Evolutionary conservation across 1,140 invertebrate genomes (phyloP), one percentile per base, ranked within the genome.

Genomic region (Ruditapes philippinarum): DNA sequence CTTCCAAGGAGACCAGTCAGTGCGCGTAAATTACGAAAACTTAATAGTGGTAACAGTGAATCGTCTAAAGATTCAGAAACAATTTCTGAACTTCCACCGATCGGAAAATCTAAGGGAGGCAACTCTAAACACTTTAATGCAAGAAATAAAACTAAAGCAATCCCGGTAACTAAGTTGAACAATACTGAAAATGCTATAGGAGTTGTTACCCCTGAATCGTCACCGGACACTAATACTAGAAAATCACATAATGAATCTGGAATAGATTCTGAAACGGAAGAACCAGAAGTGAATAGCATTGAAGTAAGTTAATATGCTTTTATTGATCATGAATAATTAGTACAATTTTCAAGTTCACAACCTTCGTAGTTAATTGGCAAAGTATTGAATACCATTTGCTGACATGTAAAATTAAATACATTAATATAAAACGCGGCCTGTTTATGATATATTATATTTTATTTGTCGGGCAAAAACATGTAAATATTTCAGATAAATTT

Each of bases 201-300:
- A 76, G 74, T 88, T 68, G 51, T 45, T 14, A 80, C 85, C 85
- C 74, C 85, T 65, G 85, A 78, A 54, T 51, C 45, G 2, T 70
- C 62, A 22, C 45, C 73, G n/a, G 73, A 76, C n/a, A 25, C 49
- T 0, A 62, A 19, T 33, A 86, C 60, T 25, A 78, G 73, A n/a
- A 86, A 86, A 78, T 73, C 7, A 31, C 51, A 36, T 19, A 78
- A 86, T 36, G 82, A 84, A 28, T 84, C 82, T 31, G 82, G 82
- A 73, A 84, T 84, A 45, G 82, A 84, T 38, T 84, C 82, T 12
- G 82, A 84, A 74, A 42, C 62, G 11, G 82, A 84, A 25, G 82
- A 84, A 28, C 49, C 62, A 9, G 82, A 84, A n/a, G 19, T 65
- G 3, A 40, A 45, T 60, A 82, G 38, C 40, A 25, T 82, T 65